Evolutionary conservation across 2,113 vertebrate genomes (phyloP).

Genomic region (Nannobrachium achirus): DNA sequence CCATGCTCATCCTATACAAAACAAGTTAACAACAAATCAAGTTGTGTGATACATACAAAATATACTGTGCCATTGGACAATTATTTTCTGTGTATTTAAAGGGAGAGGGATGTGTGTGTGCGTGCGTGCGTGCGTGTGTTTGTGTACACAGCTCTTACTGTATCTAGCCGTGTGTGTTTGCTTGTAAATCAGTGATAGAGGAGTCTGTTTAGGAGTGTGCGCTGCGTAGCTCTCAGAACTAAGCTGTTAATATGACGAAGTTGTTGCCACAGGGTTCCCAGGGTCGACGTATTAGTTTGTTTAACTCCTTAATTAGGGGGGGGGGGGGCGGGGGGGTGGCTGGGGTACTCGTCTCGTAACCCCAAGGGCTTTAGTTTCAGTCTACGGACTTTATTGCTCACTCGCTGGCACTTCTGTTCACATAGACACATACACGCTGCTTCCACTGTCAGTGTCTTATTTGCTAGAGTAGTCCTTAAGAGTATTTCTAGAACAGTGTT

Average conservation of each 20-base stretch:
- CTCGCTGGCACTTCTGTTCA: slow-evolving; percentile 34
- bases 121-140: background rate
- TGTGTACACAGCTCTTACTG: slow-evolving; percentile 38
- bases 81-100: slow-evolving; percentile 26
- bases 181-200: slow-evolving; percentile 42
- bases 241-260: slow-evolving; percentile 37
- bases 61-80: slow-evolving; percentile 1
- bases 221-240: slow-evolving; percentile 37
- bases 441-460: too few relatives aligned
- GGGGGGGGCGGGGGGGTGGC: slow-evolving; percentile 1
- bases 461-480: too few relatives aligned
- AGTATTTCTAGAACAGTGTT: too few relatives aligned
- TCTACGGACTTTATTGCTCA: background rate
- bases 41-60: slow-evolving; percentile 18
- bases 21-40: background rate
- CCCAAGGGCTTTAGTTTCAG: slow-evolving; percentile 34
- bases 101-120: background rate
- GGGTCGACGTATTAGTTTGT: slow-evolving; percentile 20
- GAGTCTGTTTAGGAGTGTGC: slow-evolving; percentile 44
- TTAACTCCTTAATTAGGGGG: slow-evolving; percentile 44
- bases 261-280: slow-evolving; percentile 40
- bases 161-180: slow-evolving; percentile 44
- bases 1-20: slow-evolving; percentile 21
- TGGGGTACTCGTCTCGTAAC: slow-evolving; percentile 17
- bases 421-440: background rate